A percentile compares a stretch with the other conserved stretches of the same genome.
Conservation (phyloP, 1,140 invertebrate genomes). For the Oryzaephilus surinamensis region DNA sequence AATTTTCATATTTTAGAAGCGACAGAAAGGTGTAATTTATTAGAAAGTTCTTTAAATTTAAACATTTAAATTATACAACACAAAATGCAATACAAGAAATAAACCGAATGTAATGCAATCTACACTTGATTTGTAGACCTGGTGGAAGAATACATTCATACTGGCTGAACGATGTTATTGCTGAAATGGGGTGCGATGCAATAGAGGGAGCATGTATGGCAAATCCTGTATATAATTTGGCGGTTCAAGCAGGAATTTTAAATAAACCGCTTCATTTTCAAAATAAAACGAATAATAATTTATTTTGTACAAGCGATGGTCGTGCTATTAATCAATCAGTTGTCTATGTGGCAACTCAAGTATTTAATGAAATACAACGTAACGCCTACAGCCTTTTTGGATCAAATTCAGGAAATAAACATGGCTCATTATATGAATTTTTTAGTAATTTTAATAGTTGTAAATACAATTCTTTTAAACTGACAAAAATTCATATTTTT, state of each 20-base stretch:
- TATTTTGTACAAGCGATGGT: conserved; percentile 56
- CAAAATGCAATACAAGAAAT: too few relatives aligned
- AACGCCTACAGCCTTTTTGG: conserved; percentile 49
- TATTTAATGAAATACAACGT: conserved; percentile 51
- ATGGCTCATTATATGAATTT: conserved; percentile 52
- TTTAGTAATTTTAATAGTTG: conserved; percentile 33
- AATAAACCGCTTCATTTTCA: conserved; percentile 40
- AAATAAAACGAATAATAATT: conserved; percentile 40
- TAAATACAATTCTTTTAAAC: too few relatives aligned
- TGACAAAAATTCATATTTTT: too few relatives aligned
- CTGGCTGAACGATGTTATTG: conserved; percentile 58
- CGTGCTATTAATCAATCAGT: conserved; percentile 49
- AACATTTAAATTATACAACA: neutral
- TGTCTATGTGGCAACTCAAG: conserved; percentile 49
- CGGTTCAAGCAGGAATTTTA: conserved; percentile 51
- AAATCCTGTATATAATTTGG: conserved; percentile 54
- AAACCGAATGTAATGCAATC: too few relatives aligned
- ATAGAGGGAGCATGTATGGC: conserved; percentile 51
- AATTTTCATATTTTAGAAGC: conserved; percentile 63
- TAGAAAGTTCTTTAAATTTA: neutral
- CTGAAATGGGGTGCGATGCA: conserved; percentile 60
- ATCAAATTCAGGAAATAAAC: conserved; percentile 45
- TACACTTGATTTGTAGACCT: conserved; percentile 35
- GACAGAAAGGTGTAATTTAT: conserved; percentile 48
- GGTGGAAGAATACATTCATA: conserved; percentile 65